phyloP scores from a whole-genome alignment of 2,888 invertebrate genomes.

The Nomada fucata region DNA sequence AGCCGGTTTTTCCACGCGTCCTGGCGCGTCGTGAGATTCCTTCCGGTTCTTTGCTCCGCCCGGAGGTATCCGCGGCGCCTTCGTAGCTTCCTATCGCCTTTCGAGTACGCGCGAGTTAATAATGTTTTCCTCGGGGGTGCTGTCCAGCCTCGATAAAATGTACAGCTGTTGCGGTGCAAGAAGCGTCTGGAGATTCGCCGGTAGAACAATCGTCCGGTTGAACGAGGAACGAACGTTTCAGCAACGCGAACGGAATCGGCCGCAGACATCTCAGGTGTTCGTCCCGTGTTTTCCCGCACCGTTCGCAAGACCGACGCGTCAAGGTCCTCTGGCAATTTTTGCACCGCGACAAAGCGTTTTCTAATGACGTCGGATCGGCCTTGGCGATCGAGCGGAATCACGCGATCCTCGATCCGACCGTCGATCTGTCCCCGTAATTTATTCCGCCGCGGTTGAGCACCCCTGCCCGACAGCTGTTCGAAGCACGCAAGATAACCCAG shows the following conservation, averaged over 20 bases:
- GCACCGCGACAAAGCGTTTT: constrained; percentile 54
- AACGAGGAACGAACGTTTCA: too few relatives aligned
- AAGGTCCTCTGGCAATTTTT: constrained; percentile 46
- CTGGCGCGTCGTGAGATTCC: background rate
- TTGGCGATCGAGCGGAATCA: constrained; percentile 49
- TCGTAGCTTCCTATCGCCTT: too few relatives aligned
- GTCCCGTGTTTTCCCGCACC: background rate
- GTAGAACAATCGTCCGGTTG: too few relatives aligned
- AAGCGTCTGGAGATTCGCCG: too few relatives aligned
- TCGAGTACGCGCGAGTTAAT: too few relatives aligned
- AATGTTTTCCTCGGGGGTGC: too few relatives aligned
- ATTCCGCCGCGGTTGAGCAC: constrained; percentile 76
- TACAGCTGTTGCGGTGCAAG: too few relatives aligned
- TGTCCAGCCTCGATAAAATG: too few relatives aligned
- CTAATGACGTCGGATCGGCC: constrained; percentile 52
- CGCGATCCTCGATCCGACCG: constrained; percentile 45
- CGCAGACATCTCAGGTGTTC: background rate
- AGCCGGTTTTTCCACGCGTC: constrained; percentile 16
- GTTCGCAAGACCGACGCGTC: constrained; percentile 10
- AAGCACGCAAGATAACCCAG: constrained; percentile 81
- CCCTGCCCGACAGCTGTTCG: constrained; percentile 83
- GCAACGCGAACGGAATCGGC: too few relatives aligned
- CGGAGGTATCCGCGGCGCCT: too few relatives aligned
- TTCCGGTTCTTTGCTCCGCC: background rate
- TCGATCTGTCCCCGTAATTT: constrained; percentile 55